Evolutionary conservation across 1,140 invertebrate genomes (phyloP).

Genomic region (Sarcophaga peregrina): DNA sequence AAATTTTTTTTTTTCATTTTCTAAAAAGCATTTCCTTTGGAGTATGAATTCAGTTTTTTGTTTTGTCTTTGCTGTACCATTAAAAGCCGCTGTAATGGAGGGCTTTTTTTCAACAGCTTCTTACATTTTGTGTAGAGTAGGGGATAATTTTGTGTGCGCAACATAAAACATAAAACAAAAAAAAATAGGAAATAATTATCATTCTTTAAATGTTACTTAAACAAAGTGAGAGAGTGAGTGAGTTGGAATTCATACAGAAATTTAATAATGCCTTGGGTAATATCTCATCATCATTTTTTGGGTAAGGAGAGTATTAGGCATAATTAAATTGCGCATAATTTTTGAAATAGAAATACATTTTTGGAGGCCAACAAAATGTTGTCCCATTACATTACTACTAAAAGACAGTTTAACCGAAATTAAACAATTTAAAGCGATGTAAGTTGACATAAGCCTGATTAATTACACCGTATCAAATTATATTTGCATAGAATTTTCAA

Average conservation of each 20-base stretch:
- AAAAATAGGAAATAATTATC: conserved; percentile 1
- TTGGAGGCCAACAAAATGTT: background rate
- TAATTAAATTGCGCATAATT: background rate
- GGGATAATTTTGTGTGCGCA: background rate
- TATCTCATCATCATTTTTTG: background rate
- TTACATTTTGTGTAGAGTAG: background rate
- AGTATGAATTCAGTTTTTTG: conserved; percentile 3
- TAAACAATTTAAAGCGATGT: no score
- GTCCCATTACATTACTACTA: background rate
- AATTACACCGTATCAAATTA: no score
- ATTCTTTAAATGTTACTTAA: conserved; percentile 9
- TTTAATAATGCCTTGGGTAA: background rate
- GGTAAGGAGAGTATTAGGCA: background rate
- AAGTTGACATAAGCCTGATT: no score
- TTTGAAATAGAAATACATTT: background rate
- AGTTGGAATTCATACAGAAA: background rate
- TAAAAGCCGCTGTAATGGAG: background rate
- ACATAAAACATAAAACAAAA: no score
- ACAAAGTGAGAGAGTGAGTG: background rate
- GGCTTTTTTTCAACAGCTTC: conserved; percentile 13
- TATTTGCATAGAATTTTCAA: no score
- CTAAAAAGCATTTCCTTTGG: conserved; percentile 24
- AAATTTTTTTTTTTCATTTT: conserved; percentile 17
- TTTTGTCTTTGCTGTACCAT: background rate
- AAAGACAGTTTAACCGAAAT: no score